These are phyloP conservation scores for Ctenoplectra terminalis DNA, from an alignment of 1,140 invertebrate species.

Conservation along the genomic window DNA sequence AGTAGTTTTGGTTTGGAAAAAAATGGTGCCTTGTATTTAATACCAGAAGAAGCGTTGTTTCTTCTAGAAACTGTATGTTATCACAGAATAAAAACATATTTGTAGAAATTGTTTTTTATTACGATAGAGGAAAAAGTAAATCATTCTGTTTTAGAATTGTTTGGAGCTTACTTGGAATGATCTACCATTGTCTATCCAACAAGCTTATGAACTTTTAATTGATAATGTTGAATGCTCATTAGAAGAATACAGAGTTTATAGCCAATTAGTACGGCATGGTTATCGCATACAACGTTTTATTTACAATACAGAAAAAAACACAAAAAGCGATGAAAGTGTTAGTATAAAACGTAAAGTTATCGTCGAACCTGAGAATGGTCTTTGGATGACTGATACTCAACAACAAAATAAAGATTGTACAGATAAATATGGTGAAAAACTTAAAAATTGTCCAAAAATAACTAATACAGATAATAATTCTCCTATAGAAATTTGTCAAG, in stretches of 20 bases:
- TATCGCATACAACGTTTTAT: constrained; percentile 80
- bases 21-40: constrained; percentile 82
- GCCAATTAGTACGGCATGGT: constrained; percentile 84
- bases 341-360: constrained; percentile 74
- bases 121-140: constrained; percentile 30
- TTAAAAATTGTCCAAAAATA: not conserved
- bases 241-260: constrained; percentile 86
- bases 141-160: constrained; percentile 82
- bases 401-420: constrained; percentile 19
- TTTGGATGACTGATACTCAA: constrained; percentile 65
- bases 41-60: constrained; percentile 86
- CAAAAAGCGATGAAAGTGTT: constrained; percentile 50
- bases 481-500: not conserved
- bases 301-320: constrained; percentile 58
- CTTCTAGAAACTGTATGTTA: constrained; percentile 85
- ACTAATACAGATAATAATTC: not conserved
- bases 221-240: constrained; percentile 81
- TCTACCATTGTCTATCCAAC: constrained; percentile 85
- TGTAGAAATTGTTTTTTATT: constrained; percentile 16
- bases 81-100: constrained; percentile 29
- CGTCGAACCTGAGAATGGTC: constrained; percentile 74
- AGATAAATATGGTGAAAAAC: not conserved
- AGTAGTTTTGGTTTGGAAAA: constrained; percentile 83
- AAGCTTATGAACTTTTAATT: constrained; percentile 85
- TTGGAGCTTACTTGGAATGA: constrained; percentile 84